These are phyloP conservation scores for Alaudala cheleensis DNA, from an alignment of 2,113 vertebrate genomes.

Conservation along the genomic window DNA sequence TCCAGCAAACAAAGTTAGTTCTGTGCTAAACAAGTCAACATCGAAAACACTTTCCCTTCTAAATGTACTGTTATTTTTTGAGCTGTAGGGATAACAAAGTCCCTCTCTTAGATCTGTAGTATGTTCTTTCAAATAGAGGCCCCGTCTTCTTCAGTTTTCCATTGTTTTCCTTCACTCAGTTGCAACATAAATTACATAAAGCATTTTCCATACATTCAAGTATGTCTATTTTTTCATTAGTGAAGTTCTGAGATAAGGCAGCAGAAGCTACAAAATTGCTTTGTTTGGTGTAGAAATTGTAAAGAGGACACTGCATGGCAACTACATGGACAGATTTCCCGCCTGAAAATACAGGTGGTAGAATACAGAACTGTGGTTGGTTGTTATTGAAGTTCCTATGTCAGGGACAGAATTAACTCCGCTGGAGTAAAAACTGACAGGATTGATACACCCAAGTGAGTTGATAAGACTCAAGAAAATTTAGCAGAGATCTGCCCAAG, in stretches of 20 bases:
- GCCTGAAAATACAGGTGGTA: neutral
- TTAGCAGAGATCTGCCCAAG: neutral
- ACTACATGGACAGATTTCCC: neutral
- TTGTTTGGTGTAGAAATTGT: neutral
- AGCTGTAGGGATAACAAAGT: neutral
- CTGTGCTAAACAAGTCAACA: neutral
- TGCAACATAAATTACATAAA: neutral
- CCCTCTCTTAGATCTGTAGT: neutral
- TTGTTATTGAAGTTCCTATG: neutral
- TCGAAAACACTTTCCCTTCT: neutral
- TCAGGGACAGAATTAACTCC: neutral
- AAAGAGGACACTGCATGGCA: neutral
- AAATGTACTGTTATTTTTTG: neutral
- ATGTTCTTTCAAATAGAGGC: neutral
- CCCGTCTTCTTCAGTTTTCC: neutral
- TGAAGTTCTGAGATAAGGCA: neutral
- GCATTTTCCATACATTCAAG: neutral
- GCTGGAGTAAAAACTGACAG: neutral
- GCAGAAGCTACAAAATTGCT: neutral
- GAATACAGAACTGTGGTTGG: neutral
- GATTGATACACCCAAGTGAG: neutral
- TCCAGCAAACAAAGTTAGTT: neutral
- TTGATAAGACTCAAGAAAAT: neutral
- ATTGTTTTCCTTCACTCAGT: neutral
- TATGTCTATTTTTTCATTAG: neutral